Evolutionary conservation across 2,888 invertebrate genomes (phyloP).

Genomic region (Nemotelus pantherinus): DNA sequence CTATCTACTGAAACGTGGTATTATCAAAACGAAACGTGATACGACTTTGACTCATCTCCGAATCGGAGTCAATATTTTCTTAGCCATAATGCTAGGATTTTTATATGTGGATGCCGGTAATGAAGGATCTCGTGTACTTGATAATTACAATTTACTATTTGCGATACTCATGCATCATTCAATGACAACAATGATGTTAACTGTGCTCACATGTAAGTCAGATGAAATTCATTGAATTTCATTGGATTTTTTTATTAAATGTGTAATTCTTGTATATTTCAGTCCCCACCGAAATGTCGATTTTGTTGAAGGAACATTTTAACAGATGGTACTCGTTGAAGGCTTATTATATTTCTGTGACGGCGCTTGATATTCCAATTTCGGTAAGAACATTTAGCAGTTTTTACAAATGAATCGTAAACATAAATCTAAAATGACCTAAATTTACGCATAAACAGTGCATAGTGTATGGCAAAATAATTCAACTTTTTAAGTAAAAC

Average conservation of each 20-base stretch:
- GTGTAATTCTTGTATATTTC: slow-evolving; percentile 27
- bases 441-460: too few relatives aligned
- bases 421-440: not conserved
- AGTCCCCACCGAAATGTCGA: slow-evolving; percentile 80
- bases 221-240: not conserved
- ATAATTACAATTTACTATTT: slow-evolving; percentile 89
- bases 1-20: slow-evolving; percentile 76
- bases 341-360: slow-evolving; percentile 80
- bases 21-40: slow-evolving; percentile 79
- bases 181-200: slow-evolving; percentile 92
- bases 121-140: slow-evolving; percentile 79
- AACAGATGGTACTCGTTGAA: slow-evolving; percentile 90
- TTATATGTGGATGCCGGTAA: slow-evolving; percentile 79
- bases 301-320: slow-evolving; percentile 85
- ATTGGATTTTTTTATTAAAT: not conserved
- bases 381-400: slow-evolving; percentile 68
- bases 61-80: slow-evolving; percentile 76
- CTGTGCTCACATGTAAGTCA: slow-evolving; percentile 83
- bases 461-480: too few relatives aligned
- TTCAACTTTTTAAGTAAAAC: too few relatives aligned
- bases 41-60: slow-evolving; percentile 80
- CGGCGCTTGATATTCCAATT: slow-evolving; percentile 80
- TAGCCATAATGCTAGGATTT: slow-evolving; percentile 80
- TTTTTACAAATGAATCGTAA: not conserved
- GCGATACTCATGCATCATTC: slow-evolving; percentile 93